These are phyloP conservation scores for Rhynchopsitta pachyrhyncha DNA, from an alignment of 2,113 vertebrate species.

Conservation along the genomic window DNA sequence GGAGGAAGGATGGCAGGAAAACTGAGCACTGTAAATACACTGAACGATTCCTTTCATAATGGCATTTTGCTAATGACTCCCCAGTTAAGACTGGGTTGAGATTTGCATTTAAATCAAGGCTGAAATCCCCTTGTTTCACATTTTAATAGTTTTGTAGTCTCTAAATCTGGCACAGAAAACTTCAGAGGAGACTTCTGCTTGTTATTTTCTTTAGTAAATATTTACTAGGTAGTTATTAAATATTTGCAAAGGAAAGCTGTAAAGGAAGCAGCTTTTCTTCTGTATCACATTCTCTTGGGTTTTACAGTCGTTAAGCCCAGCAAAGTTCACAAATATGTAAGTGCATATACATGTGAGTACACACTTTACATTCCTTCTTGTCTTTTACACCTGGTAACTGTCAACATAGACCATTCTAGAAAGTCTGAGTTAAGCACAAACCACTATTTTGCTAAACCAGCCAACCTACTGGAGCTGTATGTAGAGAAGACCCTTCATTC, in stretches of 20 bases:
- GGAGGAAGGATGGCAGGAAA: not conserved
- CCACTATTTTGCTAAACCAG: not conserved
- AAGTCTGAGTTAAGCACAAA: not conserved
- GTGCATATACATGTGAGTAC: not conserved
- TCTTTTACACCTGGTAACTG: not conserved
- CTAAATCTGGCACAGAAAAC: slow-evolving; percentile 29
- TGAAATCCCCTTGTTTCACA: slow-evolving; percentile 39
- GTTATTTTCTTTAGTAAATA: not conserved
- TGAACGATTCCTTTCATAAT: not conserved
- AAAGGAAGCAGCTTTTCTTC: not conserved
- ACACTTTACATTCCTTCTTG: not conserved
- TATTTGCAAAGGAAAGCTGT: not conserved
- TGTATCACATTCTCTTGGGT: not conserved
- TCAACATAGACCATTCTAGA: not conserved
- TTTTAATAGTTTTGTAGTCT: slow-evolving; percentile 4
- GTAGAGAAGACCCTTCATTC: not conserved
- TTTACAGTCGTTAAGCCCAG: not conserved
- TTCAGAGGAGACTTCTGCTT: not conserved
- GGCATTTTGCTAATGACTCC: not conserved
- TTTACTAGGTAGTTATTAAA: not conserved
- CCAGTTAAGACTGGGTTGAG: not conserved
- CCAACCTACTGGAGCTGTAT: not conserved
- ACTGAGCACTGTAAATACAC: not conserved
- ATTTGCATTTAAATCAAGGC: slow-evolving; percentile 46
- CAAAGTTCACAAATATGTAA: not conserved